Conservation (phyloP, 2,113 vertebrate species). For the Takifugu flavidus region DNA sequence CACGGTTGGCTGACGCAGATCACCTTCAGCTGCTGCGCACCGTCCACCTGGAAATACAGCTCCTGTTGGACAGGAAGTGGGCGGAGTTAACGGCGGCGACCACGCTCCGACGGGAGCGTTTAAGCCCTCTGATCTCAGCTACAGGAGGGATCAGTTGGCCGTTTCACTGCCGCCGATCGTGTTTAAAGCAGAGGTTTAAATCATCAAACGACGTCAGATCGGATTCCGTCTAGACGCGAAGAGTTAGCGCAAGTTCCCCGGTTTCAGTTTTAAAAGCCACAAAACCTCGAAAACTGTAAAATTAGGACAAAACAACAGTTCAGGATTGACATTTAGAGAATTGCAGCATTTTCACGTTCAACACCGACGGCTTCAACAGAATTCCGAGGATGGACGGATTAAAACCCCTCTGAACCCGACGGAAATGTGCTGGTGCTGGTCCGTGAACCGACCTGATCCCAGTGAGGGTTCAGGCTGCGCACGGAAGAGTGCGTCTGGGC, state of each 20-base stretch:
- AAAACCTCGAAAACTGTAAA: background rate
- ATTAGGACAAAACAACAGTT: too few species aligned
- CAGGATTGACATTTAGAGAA: too few species aligned
- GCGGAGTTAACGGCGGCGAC: background rate
- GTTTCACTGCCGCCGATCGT: conserved; percentile 30
- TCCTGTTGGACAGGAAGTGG: conserved; percentile 54
- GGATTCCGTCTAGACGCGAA: conserved; percentile 50
- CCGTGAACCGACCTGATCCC: conserved; percentile 68
- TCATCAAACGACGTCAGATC: conserved; percentile 1
- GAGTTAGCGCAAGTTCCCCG: background rate
- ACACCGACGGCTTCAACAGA: too few species aligned
- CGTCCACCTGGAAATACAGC: conserved; percentile 71
- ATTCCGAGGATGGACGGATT: too few species aligned
- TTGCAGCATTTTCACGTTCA: too few species aligned
- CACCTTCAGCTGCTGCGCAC: conserved; percentile 57
- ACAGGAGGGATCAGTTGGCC: conserved; percentile 10
- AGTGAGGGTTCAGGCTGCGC: conserved; percentile 61
- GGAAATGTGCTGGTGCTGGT: too few species aligned
- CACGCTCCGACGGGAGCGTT: conserved; percentile 1
- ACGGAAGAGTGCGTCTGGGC: conserved; percentile 69
- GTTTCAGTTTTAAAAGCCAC: background rate
- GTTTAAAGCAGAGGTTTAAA: conserved; percentile 40
- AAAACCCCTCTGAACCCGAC: conserved; percentile 32
- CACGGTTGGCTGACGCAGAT: conserved; percentile 61
- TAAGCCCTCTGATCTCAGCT: conserved; percentile 7